Conservation (phyloP, 2,888 invertebrate species). For the Scaeva pyrastri region DNA sequence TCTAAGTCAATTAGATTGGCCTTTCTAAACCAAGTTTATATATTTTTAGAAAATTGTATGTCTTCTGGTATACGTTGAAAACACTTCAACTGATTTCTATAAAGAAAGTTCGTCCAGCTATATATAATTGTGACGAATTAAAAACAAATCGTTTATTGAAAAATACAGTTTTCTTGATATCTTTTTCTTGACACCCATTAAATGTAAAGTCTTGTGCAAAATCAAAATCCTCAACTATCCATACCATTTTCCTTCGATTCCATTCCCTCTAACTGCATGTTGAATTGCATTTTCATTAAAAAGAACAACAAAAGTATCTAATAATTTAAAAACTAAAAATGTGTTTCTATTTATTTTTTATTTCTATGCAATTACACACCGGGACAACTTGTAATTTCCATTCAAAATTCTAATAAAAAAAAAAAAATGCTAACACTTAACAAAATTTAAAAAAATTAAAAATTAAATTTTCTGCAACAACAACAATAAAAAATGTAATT, state of each 20-base stretch:
- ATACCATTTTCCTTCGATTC: conserved; percentile 38
- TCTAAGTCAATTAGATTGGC: no score
- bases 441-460: conserved; percentile 47
- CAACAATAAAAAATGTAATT: conserved; percentile 27
- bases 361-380: conserved; percentile 69
- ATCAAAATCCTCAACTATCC: conserved; percentile 26
- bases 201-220: conserved; percentile 1
- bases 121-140: no score
- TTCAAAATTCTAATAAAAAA: conserved; percentile 56
- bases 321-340: conserved; percentile 57
- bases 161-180: no score
- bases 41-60: no score
- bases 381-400: conserved; percentile 69
- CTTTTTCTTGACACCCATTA: no score
- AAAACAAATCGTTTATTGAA: no score
- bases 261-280: conserved; percentile 51
- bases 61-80: no score
- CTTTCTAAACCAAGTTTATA: no score
- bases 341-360: conserved; percentile 67
- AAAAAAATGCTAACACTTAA: conserved; percentile 61
- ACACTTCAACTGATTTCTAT: no score
- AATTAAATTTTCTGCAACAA: conserved; percentile 45
- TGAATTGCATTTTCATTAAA: conserved; percentile 30
- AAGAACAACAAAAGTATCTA: conserved; percentile 42
- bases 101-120: no score